Evolutionary conservation across 2,113 vertebrate species (phyloP), one percentile per base, ranked within the genome.

Genomic region (Rhabdornis inornatus): DNA sequence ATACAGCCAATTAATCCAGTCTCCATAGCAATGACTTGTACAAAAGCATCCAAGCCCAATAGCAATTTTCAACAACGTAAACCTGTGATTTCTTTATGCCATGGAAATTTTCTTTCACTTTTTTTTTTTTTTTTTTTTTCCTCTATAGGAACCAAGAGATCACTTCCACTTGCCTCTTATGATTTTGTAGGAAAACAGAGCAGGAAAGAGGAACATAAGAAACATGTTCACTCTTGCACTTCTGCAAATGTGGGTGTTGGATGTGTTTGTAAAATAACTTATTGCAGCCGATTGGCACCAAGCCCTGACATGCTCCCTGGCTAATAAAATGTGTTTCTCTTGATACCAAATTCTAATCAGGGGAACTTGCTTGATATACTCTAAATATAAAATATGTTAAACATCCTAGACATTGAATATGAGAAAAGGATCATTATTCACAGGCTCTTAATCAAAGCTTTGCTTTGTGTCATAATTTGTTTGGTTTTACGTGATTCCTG

Each of bases 141-240:
- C 22, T n/a, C 2, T 3, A 2, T 35, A n/a, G 33, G 30, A 69
- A 28, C 40, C 0, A 4, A 87, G 66, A 61, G 61, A 89, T 20
- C 72, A 56, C 44, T 74, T 80, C 35, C 33, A 79, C 33, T 92
- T 89, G 22, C 11, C 44, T 59, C 27, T 35, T 64, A 60, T 6
- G 60, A 89, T 75, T 89, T 47, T 85, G 42, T 52, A 47, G 33
- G 28, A 84, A 63, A 90, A 44, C 12, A 65, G 50, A 77, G n/a
- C 15, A 90, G 27, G 56, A 89, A 74, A 94, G 66, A 86, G 68
- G 65, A 90, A 85, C 93, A 96, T 65, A 83, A 39, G 74, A 97
- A 96, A 95, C 94, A 91, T 86, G 96, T 97, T 96, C 82, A 56
- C 74, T 97, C 95, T 97, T 96, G 96, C 60, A 75, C 50, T 71